Conservation (phyloP, 2,113 vertebrate species). For the Rhinichthys klamathensis region DNA sequence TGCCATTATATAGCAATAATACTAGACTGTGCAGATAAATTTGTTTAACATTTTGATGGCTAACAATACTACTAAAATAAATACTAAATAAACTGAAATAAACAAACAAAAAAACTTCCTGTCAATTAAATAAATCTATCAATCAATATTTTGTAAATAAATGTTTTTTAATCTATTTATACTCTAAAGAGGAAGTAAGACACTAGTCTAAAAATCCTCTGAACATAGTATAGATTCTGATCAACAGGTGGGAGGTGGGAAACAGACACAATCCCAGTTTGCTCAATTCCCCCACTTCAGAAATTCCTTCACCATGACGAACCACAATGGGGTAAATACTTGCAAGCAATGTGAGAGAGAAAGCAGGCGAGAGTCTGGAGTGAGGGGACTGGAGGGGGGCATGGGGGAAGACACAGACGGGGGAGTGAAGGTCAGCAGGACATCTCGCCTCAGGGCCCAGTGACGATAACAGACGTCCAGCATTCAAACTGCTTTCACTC, state of each 20-base stretch:
- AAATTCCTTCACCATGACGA: slow-evolving; percentile 52
- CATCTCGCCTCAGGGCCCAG: slow-evolving; percentile 25
- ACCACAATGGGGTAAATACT: slow-evolving; percentile 51
- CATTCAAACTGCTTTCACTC: slow-evolving; percentile 29
- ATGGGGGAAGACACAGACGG: background rate
- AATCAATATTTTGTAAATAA: no score
- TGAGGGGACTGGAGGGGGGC: slow-evolving; percentile 20
- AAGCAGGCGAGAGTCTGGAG: slow-evolving; percentile 9
- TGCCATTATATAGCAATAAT: background rate
- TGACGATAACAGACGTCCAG: slow-evolving; percentile 6
- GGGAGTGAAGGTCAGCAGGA: slow-evolving; percentile 22
- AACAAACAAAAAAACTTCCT: no score
- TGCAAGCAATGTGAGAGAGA: slow-evolving; percentile 45
- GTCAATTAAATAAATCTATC: no score
- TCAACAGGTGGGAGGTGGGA: slow-evolving; percentile 43
- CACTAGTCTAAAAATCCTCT: background rate
- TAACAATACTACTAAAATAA: background rate
- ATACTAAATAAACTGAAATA: background rate
- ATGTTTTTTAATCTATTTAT: background rate
- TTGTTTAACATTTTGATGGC: background rate
- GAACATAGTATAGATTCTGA: slow-evolving; percentile 27
- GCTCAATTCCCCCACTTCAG: slow-evolving; percentile 46
- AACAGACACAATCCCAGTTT: slow-evolving; percentile 47
- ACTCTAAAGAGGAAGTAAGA: background rate
- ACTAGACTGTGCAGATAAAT: background rate